These are phyloP conservation scores for Octonoba sinensis DNA, from an alignment of 2,888 invertebrate genomes.

Conservation along the genomic window DNA sequence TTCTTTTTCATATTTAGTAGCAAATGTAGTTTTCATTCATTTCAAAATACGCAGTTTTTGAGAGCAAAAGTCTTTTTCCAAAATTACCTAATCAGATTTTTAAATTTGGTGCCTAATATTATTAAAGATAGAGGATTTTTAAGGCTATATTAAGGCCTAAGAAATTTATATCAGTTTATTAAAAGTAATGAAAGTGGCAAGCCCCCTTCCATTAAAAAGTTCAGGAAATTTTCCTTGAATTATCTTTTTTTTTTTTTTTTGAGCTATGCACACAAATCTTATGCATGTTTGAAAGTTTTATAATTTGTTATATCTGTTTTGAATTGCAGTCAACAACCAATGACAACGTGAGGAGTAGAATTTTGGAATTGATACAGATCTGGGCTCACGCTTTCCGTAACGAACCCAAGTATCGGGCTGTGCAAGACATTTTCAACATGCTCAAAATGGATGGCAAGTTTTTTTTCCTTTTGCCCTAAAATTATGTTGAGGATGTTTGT, in stretches of 20 bases:
- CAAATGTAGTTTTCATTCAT: too few relatives aligned
- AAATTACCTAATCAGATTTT: too few relatives aligned
- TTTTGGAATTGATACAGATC: slow-evolving; percentile 93
- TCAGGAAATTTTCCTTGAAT: too few relatives aligned
- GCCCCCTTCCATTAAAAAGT: too few relatives aligned
- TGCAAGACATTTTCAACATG: slow-evolving; percentile 90
- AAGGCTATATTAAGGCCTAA: too few relatives aligned
- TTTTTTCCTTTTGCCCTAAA: background rate
- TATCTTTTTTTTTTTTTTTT: slow-evolving; percentile 9
- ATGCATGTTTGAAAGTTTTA: background rate
- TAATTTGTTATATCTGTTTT: slow-evolving; percentile 3
- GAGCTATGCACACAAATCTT: background rate
- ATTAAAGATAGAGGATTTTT: too few relatives aligned
- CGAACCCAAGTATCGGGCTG: slow-evolving; percentile 83
- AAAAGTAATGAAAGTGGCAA: too few relatives aligned
- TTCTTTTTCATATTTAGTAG: too few relatives aligned
- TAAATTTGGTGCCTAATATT: too few relatives aligned
- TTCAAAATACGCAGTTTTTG: too few relatives aligned
- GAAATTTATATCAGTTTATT: too few relatives aligned
- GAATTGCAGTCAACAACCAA: slow-evolving; percentile 75
- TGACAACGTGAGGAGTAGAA: slow-evolving; percentile 77
- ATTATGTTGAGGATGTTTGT: background rate
- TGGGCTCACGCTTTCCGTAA: slow-evolving; percentile 99
- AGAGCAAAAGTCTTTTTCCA: too few relatives aligned
- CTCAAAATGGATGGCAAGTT: slow-evolving; percentile 87